Base-by-base conservation (phyloP, 1,140 invertebrate species). In the Drosophila simulans region DNA sequence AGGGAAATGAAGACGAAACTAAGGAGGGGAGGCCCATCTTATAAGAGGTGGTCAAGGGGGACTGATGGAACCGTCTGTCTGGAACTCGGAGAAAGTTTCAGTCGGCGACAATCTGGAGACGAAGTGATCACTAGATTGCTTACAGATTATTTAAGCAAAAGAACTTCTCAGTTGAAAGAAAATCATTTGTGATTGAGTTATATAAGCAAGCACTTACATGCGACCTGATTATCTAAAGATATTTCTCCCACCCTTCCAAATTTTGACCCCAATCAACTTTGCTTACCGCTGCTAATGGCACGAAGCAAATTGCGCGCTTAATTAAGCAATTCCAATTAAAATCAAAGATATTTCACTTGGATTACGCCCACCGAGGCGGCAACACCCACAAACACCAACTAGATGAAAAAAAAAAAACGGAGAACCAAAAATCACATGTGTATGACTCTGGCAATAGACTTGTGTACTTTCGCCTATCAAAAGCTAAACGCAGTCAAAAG, bases 261-360 rank as follows among this genome's bases (percentile, higher is more conserved):
- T 8, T 66, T 17, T 66, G 42, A 43, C 54, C 52, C 40, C 63
- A 69, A 56, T 57, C 34, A 56, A 27, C 59, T 64, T 22, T 46
- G 27, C 48, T 39, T 60, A 52, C 42, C 74, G 49, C 51, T 52
- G 4, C 55, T 77, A 56, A 53, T 53, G 48, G 37, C 59, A 37
- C 34, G 65, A 40, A 35, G 27, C 66, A 42, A 71, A 49, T 57
- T 68, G 35, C n/a, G 46, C 45, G 55, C 72, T 84, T 85, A 85
- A 85, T 85, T 88, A 88, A 85, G 82, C 78, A 85, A 85, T 88
- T 88, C 74, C 83, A 69, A 82, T 82, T 75, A 82, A 62, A 73
- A 48, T 75, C 51, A 58, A 54, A 78, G 74, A 82, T 71, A 74
- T 74, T 59, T 77, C 46, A 74, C 48, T 55, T 71, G 35, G 53